Conservation (phyloP, 2,888 invertebrate species). For the Rhabditoides inermis region DNA sequence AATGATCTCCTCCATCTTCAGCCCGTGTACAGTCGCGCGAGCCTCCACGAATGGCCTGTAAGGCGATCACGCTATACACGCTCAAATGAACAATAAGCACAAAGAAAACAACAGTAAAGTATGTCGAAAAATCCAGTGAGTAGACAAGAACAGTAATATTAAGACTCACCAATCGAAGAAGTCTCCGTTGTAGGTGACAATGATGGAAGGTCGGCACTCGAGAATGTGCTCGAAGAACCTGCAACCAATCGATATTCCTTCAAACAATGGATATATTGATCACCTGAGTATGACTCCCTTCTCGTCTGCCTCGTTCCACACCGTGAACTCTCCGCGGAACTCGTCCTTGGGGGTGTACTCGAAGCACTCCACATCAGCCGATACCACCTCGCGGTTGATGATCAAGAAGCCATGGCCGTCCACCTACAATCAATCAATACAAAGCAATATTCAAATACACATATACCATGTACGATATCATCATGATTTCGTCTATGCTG, state of each 20-base stretch:
- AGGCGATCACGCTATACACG: background rate
- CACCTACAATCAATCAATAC: slow-evolving; percentile 16
- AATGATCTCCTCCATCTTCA: slow-evolving; percentile 83
- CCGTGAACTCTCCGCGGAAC: slow-evolving; percentile 72
- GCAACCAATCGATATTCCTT: background rate
- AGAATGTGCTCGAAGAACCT: slow-evolving; percentile 91
- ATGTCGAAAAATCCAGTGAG: slow-evolving; percentile 2
- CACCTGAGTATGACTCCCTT: slow-evolving; percentile 56
- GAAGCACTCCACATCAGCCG: slow-evolving; percentile 86
- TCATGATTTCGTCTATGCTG: slow-evolving; percentile 80
- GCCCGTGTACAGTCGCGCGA: slow-evolving; percentile 73
- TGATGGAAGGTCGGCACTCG: slow-evolving; percentile 76
- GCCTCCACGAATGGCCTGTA: slow-evolving; percentile 81
- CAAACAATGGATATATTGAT: slow-evolving; percentile 17
- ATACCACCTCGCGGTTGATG: slow-evolving; percentile 90
- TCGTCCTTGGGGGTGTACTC: slow-evolving; percentile 97
- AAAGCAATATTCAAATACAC: too few species aligned
- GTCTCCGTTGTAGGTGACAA: slow-evolving; percentile 71
- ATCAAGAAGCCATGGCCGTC: slow-evolving; percentile 71
- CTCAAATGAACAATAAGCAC: background rate
- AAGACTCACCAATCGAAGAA: slow-evolving; percentile 80
- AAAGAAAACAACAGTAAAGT: background rate
- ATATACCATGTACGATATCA: slow-evolving; percentile 92
- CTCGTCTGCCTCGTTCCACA: slow-evolving; percentile 88
- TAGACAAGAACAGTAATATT: background rate